Base-by-base conservation (phyloP, 2,113 vertebrate genomes). In the Cacatua alba region DNA sequence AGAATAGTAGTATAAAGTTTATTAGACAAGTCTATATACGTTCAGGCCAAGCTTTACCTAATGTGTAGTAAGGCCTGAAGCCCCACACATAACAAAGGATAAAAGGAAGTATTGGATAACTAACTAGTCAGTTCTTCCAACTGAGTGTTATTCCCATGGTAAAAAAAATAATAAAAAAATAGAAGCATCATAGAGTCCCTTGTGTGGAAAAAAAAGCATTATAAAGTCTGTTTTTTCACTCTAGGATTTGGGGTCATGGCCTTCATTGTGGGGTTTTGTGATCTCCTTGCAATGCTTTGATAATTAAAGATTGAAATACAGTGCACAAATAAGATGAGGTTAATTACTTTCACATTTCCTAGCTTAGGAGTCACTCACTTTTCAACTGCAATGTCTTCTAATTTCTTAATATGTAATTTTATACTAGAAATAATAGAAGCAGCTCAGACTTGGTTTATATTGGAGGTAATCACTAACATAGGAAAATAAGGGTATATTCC, bases 401-500 rank as follows among this genome's bases (percentile, higher is more conserved):
- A 39, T 60, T 68, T 48, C 44, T 63, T 71, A 11, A 10, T 48
- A 17, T 3, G 8, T 39, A 46, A 29, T 81, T 87, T 84, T 53
- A 7, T 67, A 31, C 11, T 53, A 53, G 25, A 67, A 90, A 68
- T 55, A 82, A 51, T 29, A 64, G 43, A 64, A 82, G 15, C 77
- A 78, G 7, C 14, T 7, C 31, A n/a, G 19, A 17, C 13, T 69
- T 74, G 46, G 10, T 81, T 53, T 78, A 10, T 52, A 31, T 59
- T 75, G 78, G 52, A 78, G 6, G 20, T 62, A n/a, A 57, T 77
- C 13, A 10, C 55, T 49, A 81, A 60, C 10, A 12, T 39, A 88
- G 88, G 57, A 95, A 91, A 82, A 84, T 19, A 51, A 29, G 29
- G 19, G 15, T 90, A 82, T 87, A 60, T 29, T 65, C 35, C 31